Evolutionary conservation across 2,888 invertebrate genomes (phyloP).

Genomic region (Salticus scenicus): DNA sequence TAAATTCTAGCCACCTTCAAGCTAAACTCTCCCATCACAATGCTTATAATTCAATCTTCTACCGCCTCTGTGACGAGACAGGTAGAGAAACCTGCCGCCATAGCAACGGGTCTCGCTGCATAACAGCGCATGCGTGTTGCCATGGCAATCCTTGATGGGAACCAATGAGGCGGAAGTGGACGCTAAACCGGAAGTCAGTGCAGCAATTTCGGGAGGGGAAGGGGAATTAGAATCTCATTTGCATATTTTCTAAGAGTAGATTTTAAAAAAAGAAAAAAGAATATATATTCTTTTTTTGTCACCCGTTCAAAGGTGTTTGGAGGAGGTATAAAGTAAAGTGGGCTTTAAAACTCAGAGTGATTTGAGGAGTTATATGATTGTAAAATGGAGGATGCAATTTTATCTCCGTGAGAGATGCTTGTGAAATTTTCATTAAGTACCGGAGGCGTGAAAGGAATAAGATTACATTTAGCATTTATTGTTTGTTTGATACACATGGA

Average conservation of each 20-base stretch:
- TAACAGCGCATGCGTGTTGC: not conserved
- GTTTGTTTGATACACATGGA: no score
- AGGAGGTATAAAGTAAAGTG: slow-evolving; percentile 15
- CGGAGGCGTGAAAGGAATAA: no score
- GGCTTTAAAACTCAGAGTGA: not conserved
- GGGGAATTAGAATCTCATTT: slow-evolving; percentile 61
- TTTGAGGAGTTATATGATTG: not conserved
- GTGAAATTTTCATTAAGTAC: not conserved
- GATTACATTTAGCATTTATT: no score
- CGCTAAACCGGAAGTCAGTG: slow-evolving; percentile 64
- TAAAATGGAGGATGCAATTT: not conserved
- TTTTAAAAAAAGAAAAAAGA: not conserved
- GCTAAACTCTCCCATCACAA: not conserved
- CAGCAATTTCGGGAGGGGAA: slow-evolving; percentile 49
- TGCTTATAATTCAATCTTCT: slow-evolving; percentile 2
- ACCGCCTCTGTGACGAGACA: slow-evolving; percentile 17
- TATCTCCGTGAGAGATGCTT: not conserved
- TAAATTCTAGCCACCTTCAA: not conserved
- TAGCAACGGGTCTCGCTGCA: slow-evolving; percentile 25
- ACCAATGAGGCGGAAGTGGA: slow-evolving; percentile 67
- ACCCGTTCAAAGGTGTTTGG: not conserved
- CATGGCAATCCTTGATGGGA: slow-evolving; percentile 49
- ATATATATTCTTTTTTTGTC: not conserved
- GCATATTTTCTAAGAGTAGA: slow-evolving; percentile 37
- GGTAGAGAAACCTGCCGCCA: slow-evolving; percentile 43